Base-by-base conservation (phyloP, 2,888 invertebrate genomes). In the Eubasilissa splendida region DNA sequence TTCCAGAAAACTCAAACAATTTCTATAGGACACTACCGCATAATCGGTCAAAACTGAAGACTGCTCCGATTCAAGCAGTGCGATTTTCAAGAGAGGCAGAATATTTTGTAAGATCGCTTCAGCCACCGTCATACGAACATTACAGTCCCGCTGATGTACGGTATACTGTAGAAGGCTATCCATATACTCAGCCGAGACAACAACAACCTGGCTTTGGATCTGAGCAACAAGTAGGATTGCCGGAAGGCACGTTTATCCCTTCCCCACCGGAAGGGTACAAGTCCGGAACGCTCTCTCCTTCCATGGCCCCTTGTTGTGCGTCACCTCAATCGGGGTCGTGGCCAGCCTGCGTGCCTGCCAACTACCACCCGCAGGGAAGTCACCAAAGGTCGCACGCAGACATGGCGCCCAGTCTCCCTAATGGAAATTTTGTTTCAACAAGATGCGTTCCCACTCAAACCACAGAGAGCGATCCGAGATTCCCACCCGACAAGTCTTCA, bases 111-210 rank as follows among this genome's bases (percentile, higher is more conserved):
- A 89, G 91, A 77, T 88, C 90, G 42, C 86, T 87, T 31, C 87
- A 87, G 79, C 88, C 89, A 8, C 88, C 91, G 2, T 87, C 89
- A 3, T 91, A 91, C 85, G 90, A 90, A 85, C 87, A 87, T 83
- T 89, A 89, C 84, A 88, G 87, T 84, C 88, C 90, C 76, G 87
- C 89, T 65, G 93, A 93, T 86, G 92, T 95, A 74, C 92, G 95
- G 84, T 95, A 95, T 86, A 96, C 96, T 4, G 93, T 94, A 78
- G 96, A 96, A 85, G 96, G 96, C 9, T 96, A 96, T 87, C 95
- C 95, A 0, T 92, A 92, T 76, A 91, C 92, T 80, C 88, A 89
- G 60, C 90, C 89, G 85, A 88, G 91, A 78, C 90, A 91, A 77
- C 90, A 91, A 77, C 90, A 91, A 77, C 90, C 90, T 12, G 89